phyloP scores from a whole-genome alignment of 2,797 vertebrate species.

The Periparus ater region DNA sequence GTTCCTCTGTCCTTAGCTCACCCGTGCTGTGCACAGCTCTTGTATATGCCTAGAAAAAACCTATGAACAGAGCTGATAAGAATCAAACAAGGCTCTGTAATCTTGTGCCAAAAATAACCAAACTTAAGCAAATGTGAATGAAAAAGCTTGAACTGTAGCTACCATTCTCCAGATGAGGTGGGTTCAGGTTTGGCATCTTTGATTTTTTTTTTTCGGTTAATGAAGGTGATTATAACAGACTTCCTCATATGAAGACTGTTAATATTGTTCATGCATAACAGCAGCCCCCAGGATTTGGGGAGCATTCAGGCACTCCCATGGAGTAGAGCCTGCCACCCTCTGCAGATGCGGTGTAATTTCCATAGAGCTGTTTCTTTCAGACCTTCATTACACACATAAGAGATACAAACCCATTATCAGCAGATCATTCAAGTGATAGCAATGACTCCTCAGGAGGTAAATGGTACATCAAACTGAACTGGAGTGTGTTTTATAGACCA shows the following conservation, averaged over 20 bases:
- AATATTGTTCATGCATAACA: constrained; percentile 7
- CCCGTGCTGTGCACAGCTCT: background rate
- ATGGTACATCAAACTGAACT: constrained; percentile 2
- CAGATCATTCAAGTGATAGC: constrained; percentile 49
- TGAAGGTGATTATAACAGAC: constrained; percentile 31
- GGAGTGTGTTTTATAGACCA: background rate
- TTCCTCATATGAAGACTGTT: constrained; percentile 44
- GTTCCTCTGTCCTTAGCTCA: constrained; percentile 43
- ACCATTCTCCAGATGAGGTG: background rate
- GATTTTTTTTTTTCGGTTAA: constrained; percentile 63
- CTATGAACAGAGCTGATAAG: background rate
- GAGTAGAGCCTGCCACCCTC: background rate
- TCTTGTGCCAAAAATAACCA: background rate
- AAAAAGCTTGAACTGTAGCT: background rate
- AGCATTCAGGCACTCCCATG: constrained; percentile 40
- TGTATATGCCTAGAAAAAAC: background rate
- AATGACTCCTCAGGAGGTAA: constrained; percentile 36
- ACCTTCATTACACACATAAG: constrained; percentile 36
- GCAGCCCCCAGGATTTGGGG: constrained; percentile 17
- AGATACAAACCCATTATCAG: constrained; percentile 49
- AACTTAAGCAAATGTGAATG: background rate
- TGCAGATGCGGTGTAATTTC: constrained; percentile 39
- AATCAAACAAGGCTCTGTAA: background rate
- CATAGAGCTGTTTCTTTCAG: constrained; percentile 56
- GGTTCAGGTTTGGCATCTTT: background rate